These are phyloP conservation scores for Orientallactaga sibirica DNA, from an alignment of 2,797 vertebrate genomes.

Conservation along the genomic window DNA sequence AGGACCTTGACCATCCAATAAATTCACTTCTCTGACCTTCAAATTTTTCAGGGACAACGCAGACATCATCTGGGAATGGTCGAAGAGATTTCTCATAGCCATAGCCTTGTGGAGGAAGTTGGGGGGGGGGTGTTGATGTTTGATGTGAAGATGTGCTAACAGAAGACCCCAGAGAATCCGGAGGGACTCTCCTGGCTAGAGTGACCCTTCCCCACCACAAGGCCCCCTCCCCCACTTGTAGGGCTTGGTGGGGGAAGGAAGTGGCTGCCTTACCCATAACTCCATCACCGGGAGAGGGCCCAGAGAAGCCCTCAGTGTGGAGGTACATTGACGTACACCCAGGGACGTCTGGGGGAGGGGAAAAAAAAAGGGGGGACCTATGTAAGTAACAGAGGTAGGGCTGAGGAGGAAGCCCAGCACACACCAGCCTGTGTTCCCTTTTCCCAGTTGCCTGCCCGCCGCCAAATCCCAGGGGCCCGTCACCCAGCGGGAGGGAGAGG, in stretches of 20 bases:
- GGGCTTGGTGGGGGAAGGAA: not conserved
- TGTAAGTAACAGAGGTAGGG: not conserved
- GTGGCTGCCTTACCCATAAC: constrained; percentile 89
- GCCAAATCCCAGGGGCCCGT: constrained; percentile 35
- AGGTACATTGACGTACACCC: constrained; percentile 94
- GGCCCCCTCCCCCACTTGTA: not conserved
- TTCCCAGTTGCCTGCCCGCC: constrained; percentile 19
- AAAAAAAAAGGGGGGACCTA: not conserved
- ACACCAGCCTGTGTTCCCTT: constrained; percentile 16
- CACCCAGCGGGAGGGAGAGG: not conserved
- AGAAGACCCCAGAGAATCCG: not conserved
- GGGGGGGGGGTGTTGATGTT: not conserved
- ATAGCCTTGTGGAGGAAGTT: constrained; percentile 90
- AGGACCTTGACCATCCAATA: not conserved
- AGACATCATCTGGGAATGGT: constrained; percentile 92
- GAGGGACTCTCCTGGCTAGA: not conserved
- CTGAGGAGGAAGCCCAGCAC: not conserved
- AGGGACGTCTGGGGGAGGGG: constrained; percentile 90
- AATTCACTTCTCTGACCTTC: constrained; percentile 91
- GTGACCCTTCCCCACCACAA: not conserved
- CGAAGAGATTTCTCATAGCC: constrained; percentile 92
- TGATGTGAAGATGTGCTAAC: not conserved
- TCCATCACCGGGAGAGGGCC: constrained; percentile 86
- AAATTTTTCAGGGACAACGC: constrained; percentile 97
- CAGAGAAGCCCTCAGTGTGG: constrained; percentile 91